Evolutionary conservation across 2,888 invertebrate species (phyloP), one percentile per base, ranked within the genome.

Genomic region (Macaria notata): DNA sequence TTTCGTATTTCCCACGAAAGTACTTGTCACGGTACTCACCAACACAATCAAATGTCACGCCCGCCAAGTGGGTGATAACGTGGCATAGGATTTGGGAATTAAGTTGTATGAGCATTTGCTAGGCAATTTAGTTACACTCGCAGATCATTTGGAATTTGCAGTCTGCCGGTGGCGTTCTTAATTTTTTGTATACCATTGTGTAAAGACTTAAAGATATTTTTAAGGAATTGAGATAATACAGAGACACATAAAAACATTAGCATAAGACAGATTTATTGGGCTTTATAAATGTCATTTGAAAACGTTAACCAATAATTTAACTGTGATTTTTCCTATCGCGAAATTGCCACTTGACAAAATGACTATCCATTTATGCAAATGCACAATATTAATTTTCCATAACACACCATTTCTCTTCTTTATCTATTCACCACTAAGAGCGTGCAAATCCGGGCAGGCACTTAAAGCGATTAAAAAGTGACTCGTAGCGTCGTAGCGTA

Each of bases 401-500:
- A 59, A 36, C 53, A 48, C 54, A 58, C 59, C 61, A 74, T 78
- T 78, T 76, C 78, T 80, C 78, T 79, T 81, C 77, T 76, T 81
- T 77, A 82, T 80, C 74, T 76, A 81, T 79, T 83, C 79, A 78
- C 76, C 72, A 76, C 81, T 79, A 83, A 82, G 80, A 84, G 76
- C 79, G 74, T 73, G 82, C 75, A 83, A 86, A 86, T 87, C 83
- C 80, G 79, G 73, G 81, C 75, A 73, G 81, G 84, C 89, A 89
- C 89, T 88, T 87, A 85, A 81, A 83, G 77, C 82, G 88, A 89
- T 89, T 89, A 89, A 86, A 87, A 84, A 82, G 75, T 81, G 73
- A 75, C 77, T 73, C 61, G 70, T 69, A 72, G 60, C 47, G 19
- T 41, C 8, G 41, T 0, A 38, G 49, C 67, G 76, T 72, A 72